Percentiles rank a stretch among this genome's conserved stretches.
Conservation (phyloP, 2,113 vertebrate species). For the Cranoglanis bouderius region DNA sequence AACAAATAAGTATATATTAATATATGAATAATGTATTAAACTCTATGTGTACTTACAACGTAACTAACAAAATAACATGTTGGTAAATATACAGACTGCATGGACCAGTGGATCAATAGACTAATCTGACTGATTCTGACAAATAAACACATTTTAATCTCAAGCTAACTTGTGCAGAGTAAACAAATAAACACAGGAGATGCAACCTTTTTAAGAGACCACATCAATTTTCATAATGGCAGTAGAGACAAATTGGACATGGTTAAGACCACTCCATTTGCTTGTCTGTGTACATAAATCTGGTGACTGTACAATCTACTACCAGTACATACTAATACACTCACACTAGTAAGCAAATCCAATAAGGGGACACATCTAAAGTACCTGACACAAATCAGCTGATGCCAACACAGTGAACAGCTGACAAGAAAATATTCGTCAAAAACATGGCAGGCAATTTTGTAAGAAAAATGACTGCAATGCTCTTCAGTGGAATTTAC, state of each 20-base stretch:
- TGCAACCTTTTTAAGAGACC: conserved; percentile 6
- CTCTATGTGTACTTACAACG: background rate
- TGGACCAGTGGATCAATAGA: no score
- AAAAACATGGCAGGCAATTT: conserved; percentile 45
- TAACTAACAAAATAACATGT: background rate
- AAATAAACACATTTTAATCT: background rate
- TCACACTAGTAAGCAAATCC: background rate
- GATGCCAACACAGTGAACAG: conserved; percentile 20
- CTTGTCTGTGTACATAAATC: conserved; percentile 20
- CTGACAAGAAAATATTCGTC: conserved; percentile 31
- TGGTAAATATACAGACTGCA: background rate
- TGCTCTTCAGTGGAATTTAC: conserved; percentile 30
- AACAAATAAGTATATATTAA: background rate
- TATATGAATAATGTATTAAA: background rate
- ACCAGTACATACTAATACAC: background rate
- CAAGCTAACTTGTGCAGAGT: background rate
- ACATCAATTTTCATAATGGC: background rate
- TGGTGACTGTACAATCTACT: conserved; percentile 13
- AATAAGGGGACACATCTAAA: conserved; percentile 26
- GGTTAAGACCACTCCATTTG: conserved; percentile 26
- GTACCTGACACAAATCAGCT: conserved; percentile 28
- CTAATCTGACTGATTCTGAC: background rate
- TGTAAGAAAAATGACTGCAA: conserved; percentile 29
- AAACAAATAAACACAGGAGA: background rate
- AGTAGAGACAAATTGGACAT: background rate